Conservation (phyloP, 2,888 invertebrate species). For the Rhagium mordax region DNA sequence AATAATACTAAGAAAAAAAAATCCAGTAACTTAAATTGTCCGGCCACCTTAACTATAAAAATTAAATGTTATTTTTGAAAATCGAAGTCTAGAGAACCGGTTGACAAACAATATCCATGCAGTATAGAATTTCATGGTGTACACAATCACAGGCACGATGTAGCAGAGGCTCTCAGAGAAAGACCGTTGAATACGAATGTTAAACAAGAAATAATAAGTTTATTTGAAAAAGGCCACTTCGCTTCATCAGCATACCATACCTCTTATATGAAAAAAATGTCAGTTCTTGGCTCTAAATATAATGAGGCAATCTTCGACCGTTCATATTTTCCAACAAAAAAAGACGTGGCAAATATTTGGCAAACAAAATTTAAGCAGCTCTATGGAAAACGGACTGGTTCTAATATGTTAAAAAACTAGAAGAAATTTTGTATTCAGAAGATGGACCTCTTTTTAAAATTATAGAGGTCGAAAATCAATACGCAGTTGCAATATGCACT, state of each 20-base stretch:
- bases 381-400: slow-evolving; percentile 10
- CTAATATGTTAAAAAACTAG: slow-evolving; percentile 36
- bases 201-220: neutral
- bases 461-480: neutral
- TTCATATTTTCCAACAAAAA: slow-evolving; percentile 43
- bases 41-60: too few relatives aligned
- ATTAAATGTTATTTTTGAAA: too few relatives aligned
- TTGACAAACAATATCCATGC: too few relatives aligned
- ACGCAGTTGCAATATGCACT: slow-evolving; percentile 37
- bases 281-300: slow-evolving; percentile 18
- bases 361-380: slow-evolving; percentile 40
- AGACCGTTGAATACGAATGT: neutral
- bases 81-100: too few relatives aligned
- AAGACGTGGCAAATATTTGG: slow-evolving; percentile 41
- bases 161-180: neutral
- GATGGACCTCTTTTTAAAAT: slow-evolving; percentile 18
- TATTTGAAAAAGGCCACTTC: slow-evolving; percentile 31
- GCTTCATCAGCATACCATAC: slow-evolving; percentile 33
- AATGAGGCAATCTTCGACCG: slow-evolving; percentile 28
- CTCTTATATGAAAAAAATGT: slow-evolving; percentile 29
- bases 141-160: slow-evolving; percentile 14
- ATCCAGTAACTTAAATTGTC: too few relatives aligned
- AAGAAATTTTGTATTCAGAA: slow-evolving; percentile 33
- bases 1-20: too few relatives aligned
- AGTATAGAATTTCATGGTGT: neutral